A percentile compares a stretch with the other conserved stretches of the same genome.
Conservation (phyloP, 1,140 invertebrate genomes). For the Panagrolaimus sp. region DNA sequence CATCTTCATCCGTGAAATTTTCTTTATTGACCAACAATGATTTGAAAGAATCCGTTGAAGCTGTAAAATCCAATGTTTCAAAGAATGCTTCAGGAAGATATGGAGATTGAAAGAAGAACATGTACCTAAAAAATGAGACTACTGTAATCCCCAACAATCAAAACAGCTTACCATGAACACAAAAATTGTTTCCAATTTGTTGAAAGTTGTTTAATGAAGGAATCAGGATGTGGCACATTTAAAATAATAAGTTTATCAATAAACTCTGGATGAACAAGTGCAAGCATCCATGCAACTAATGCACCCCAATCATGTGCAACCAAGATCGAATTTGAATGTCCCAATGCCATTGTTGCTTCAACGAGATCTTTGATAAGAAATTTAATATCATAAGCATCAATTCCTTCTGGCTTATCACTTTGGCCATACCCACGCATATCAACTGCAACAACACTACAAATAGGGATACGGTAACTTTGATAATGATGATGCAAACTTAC, state of each 20-base stretch:
- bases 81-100: slow-evolving; percentile 69
- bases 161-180: not conserved
- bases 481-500: slow-evolving; percentile 23
- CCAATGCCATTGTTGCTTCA: slow-evolving; percentile 44
- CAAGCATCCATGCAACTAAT: slow-evolving; percentile 13
- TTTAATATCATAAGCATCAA: slow-evolving; percentile 47
- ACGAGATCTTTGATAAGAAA: slow-evolving; percentile 54
- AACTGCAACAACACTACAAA: slow-evolving; percentile 60
- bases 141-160: not conserved
- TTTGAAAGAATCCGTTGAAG: not conserved
- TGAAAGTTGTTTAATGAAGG: slow-evolving; percentile 12
- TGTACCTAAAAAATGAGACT: slow-evolving; percentile 65
- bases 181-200: slow-evolving; percentile 6
- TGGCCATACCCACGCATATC: slow-evolving; percentile 60
- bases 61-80: slow-evolving; percentile 65
- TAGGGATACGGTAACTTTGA: not conserved
- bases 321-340: not conserved
- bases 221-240: slow-evolving; percentile 15
- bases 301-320: slow-evolving; percentile 22
- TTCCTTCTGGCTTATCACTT: slow-evolving; percentile 57
- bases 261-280: slow-evolving; percentile 13
- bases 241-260: slow-evolving; percentile 14
- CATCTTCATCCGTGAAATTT: slow-evolving; percentile 63
- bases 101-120: slow-evolving; percentile 72
- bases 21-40: slow-evolving; percentile 30